Evolutionary conservation across 2,113 vertebrate genomes (phyloP), one percentile per base, ranked within the genome.

Genomic region (Lonchura striata): DNA sequence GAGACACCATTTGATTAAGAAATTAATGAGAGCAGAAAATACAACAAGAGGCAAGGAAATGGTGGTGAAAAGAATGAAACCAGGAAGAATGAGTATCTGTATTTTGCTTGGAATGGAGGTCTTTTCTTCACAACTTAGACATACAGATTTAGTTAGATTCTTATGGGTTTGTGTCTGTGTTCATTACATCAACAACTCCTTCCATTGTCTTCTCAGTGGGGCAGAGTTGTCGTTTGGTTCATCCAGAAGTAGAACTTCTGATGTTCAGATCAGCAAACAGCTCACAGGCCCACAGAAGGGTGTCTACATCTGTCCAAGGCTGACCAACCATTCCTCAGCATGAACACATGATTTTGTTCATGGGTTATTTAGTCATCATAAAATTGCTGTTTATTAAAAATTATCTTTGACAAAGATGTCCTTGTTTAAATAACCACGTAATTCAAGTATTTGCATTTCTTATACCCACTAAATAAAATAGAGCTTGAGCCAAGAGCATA

Each of bases 241-340:
- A 30, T 21, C 30, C 27, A 33, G 37, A 44, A 12, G 8, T 2
- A 59, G 39, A 83, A 24, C 5, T 66, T 28, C 22, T 52, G 4
- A 5, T 3, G 9, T 31, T 66, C 31, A 49, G 41, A 50, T 0
- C 1, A 6, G 3, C 54, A 88, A 11, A n/a, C 12, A 37, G 9
- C 14, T 52, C 44, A 39, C 14, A 44, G 15, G 19, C 35, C 25
- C 59, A 35, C 54, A 52, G 27, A 88, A 86, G 79, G 3, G 4
- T 13, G 17, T 21, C 24, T 61, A 22, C 9, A 35, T 33, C 71
- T 81, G 4, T 31, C 54, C 25, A 71, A 75, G 37, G 31, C 44
- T 75, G 13, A 47, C 4, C 4, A 27, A n/a, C 11, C 8, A 35
- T 24, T 72, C 35, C 52, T 63, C 6, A 3, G 11, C 10, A 28